Evolutionary conservation across 2,888 invertebrate genomes (phyloP).

Genomic region (Macrosoma leucophasiata): DNA sequence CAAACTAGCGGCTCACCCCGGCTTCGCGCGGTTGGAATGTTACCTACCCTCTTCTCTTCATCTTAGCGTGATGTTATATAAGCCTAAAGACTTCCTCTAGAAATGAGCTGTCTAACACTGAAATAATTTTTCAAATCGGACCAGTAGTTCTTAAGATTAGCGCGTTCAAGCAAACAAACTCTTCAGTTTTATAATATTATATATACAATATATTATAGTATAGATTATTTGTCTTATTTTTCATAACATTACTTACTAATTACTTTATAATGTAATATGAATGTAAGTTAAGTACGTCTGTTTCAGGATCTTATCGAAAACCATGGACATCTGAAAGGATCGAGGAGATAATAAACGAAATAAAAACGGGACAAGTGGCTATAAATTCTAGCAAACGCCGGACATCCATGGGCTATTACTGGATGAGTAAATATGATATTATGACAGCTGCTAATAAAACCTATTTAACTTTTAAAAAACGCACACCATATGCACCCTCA

Average conservation of each 20-base stretch:
- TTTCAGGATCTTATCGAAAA: no score
- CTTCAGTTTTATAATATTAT: no score
- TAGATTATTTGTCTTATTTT: background rate
- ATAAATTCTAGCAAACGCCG: slow-evolving; percentile 2
- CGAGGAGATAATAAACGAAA: slow-evolving; percentile 1
- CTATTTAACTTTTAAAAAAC: slow-evolving; percentile 10
- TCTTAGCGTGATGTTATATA: no score
- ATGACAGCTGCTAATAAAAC: slow-evolving; percentile 8
- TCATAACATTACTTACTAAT: background rate
- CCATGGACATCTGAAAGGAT: slow-evolving; percentile 6
- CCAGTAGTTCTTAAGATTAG: no score
- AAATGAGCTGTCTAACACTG: no score
- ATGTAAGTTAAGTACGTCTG: no score
- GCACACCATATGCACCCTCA: background rate
- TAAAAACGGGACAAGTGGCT: background rate
- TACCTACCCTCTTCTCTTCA: no score
- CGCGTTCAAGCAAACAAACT: no score
- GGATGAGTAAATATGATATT: slow-evolving; percentile 9
- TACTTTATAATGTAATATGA: background rate
- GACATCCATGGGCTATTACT: slow-evolving; percentile 8
- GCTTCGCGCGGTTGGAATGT: no score
- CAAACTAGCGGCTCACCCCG: no score
- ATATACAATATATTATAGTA: background rate
- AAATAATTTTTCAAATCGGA: no score
- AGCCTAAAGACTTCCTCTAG: no score